phyloP scores from a whole-genome alignment of 2,797 vertebrate genomes.

The Anas capensis region DNA sequence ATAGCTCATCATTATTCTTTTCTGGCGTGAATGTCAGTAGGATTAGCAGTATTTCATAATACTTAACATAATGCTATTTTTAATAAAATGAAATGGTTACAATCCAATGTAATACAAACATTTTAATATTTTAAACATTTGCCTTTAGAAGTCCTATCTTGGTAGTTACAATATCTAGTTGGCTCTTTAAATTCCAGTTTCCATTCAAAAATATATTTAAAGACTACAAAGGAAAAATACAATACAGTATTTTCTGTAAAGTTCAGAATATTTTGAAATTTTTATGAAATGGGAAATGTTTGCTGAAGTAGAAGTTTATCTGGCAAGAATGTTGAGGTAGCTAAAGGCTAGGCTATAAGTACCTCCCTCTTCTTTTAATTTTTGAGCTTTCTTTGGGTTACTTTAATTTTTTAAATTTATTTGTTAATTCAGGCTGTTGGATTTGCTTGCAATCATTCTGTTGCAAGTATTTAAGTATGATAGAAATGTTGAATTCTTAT shows the following conservation, averaged over 20 bases:
- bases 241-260: not conserved
- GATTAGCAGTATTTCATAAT: not conserved
- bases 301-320: not conserved
- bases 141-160: not conserved
- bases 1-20: not conserved
- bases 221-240: not conserved
- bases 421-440: not conserved
- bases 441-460: not conserved
- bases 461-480: not conserved
- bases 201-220: not conserved
- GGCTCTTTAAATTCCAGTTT: not conserved
- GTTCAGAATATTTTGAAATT: not conserved
- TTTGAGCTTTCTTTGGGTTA: not conserved
- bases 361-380: fast-evolving
- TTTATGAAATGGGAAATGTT: not conserved
- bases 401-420: not conserved
- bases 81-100: not conserved
- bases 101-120: no score
- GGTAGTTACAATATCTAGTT: not conserved
- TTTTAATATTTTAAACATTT: not conserved
- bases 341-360: not conserved
- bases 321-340: not conserved
- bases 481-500: not conserved
- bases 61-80: not conserved
- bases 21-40: not conserved